Conservation (phyloP, 1,140 invertebrate genomes). For the Drosophila murphyi region DNA sequence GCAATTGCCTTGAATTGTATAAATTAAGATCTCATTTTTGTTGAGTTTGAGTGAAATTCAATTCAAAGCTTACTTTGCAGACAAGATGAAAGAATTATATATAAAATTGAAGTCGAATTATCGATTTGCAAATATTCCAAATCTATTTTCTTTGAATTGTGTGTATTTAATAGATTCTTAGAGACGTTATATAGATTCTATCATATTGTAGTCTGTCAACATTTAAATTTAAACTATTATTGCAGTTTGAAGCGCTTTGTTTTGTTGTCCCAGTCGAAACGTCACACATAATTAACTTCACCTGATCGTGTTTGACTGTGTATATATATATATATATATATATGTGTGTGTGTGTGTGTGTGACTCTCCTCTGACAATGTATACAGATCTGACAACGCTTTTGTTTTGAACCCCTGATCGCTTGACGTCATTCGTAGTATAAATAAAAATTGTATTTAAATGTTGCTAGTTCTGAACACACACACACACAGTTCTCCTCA, state of each 20-base stretch:
- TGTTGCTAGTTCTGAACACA: conserved; percentile 4
- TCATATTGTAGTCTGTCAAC: too few relatives aligned
- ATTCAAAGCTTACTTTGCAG: not conserved
- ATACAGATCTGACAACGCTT: conserved; percentile 16
- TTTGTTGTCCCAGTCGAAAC: conserved; percentile 22
- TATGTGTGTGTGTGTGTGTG: conserved; percentile 5
- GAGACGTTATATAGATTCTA: too few relatives aligned
- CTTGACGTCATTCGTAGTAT: conserved; percentile 66
- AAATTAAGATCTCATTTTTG: not conserved
- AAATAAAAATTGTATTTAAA: conserved; percentile 43
- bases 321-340: not conserved
- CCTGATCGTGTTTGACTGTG: conserved; percentile 11
- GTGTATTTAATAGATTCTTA: too few relatives aligned
- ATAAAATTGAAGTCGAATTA: not conserved
- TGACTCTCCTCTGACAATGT: conserved; percentile 25
- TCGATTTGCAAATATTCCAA: too few relatives aligned
- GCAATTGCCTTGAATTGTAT: too few relatives aligned
- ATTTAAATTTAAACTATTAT: conserved; percentile 22
- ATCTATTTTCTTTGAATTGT: not conserved
- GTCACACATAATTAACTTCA: conserved; percentile 71
- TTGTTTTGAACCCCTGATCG: conserved; percentile 29
- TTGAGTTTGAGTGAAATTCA: too few relatives aligned
- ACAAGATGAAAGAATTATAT: not conserved
- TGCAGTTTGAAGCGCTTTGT: conserved; percentile 42
- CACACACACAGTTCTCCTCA: conserved; percentile 23